These are phyloP conservation scores for Candoia aspera DNA, from an alignment of 2,113 vertebrate genomes.

Conservation along the genomic window DNA sequence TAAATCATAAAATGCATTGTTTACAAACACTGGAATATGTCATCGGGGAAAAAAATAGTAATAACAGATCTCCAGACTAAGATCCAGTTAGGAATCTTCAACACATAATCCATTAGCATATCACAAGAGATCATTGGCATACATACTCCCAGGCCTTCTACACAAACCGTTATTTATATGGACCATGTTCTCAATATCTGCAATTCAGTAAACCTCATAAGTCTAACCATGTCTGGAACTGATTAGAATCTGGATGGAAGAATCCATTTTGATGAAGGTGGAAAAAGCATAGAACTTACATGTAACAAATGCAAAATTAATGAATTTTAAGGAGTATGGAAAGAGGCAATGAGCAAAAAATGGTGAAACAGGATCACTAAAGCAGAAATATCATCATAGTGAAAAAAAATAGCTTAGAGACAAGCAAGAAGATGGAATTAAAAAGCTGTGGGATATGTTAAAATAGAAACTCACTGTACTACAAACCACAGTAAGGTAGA, in stretches of 20 bases:
- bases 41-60: too few relatives aligned
- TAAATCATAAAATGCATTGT: too few relatives aligned
- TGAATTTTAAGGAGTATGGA: not conserved
- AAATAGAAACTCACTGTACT: not conserved
- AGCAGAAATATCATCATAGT: not conserved
- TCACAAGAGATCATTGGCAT: too few relatives aligned
- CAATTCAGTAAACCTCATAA: not conserved
- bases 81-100: too few relatives aligned
- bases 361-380: not conserved
- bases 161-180: too few relatives aligned
- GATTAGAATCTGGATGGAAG: not conserved
- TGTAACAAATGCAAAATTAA: not conserved
- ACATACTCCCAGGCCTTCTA: too few relatives aligned
- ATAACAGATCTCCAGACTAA: too few relatives aligned
- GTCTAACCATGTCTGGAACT: not conserved
- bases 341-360: not conserved
- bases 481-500: too few relatives aligned
- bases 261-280: not conserved
- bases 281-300: not conserved
- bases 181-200: not conserved
- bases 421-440: not conserved
- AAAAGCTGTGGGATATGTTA: not conserved
- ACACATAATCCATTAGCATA: too few relatives aligned
- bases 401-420: not conserved
- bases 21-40: too few relatives aligned